Base-by-base conservation (phyloP, 2,797 vertebrate species). In the Diglossa cyanea region DNA sequence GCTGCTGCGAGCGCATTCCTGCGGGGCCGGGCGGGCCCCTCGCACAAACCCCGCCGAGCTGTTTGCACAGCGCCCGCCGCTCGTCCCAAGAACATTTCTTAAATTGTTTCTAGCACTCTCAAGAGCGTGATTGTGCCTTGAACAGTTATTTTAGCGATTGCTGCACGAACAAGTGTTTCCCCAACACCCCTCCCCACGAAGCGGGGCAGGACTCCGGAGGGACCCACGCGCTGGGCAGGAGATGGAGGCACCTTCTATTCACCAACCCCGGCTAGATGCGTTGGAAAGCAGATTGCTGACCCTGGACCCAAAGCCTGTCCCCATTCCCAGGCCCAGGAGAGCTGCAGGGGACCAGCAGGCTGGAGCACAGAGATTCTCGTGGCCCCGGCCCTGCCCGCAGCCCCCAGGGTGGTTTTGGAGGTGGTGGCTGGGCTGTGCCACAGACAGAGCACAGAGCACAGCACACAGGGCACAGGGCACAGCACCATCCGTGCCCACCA, bases 51-150 rank as follows among this genome's bases (percentile, higher is more conserved):
- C 65, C 0, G 9, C 6, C 30, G 87, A 75, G 65, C 82, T 96
- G 95, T 97, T 97, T 96, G 96, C 94, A 92, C 92, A 96, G 94
- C 3, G 5, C 86, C 92, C 20, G 33, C 57, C 6, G 8, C 55
- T 88, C 60, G 39, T 35, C 85, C 84, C 81, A 31, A 70, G 92
- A 71, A 97, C 95, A 96, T 96, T 96, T 86, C 95, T 97, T 73
- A 88, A 94, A 96, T 97, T 94, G 95, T 97, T 96, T 92, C 81
- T 54, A 92, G 91, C 87, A 21, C 91, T 95, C 91, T 96, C 58
- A 31, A 97, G 95, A 88, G 67, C 9, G 0, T 40, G 74, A 58
- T 6, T 88, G 91, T 68, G 86, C 92, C 74, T 75, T 47, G 86
- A 87, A 79, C 74, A 61, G 73, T 88, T 74, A 76, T 55, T 91